Evolutionary conservation across 2,888 invertebrate genomes (phyloP).

Genomic region (Ceramica pisi): DNA sequence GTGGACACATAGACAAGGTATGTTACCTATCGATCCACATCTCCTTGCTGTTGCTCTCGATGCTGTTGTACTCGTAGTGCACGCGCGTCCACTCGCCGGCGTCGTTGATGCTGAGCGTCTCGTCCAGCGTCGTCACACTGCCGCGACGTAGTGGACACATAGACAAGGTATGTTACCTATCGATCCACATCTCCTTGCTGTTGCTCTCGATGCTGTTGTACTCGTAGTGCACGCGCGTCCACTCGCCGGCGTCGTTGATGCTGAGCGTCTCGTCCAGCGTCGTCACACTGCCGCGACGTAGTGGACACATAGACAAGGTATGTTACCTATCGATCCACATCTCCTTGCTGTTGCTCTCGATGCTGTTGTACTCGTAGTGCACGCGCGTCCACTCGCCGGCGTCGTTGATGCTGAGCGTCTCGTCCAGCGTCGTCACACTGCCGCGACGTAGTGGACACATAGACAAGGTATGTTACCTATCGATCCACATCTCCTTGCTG

Average conservation of each 20-base stretch:
- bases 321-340: slow-evolving; percentile 88
- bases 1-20: background rate
- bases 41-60: slow-evolving; percentile 78
- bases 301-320: background rate
- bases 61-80: slow-evolving; percentile 1
- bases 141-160: background rate
- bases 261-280: slow-evolving; percentile 75
- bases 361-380: slow-evolving; percentile 80
- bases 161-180: background rate
- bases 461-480: slow-evolving; percentile 75
- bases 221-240: slow-evolving; percentile 78
- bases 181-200: slow-evolving; percentile 86
- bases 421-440: slow-evolving; percentile 87
- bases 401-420: slow-evolving; percentile 87
- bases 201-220: slow-evolving; percentile 64
- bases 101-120: slow-evolving; percentile 85
- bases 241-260: slow-evolving; percentile 85
- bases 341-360: slow-evolving; percentile 81
- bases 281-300: background rate
- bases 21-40: slow-evolving; percentile 79
- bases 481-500: slow-evolving; percentile 87
- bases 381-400: slow-evolving; percentile 86
- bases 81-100: slow-evolving; percentile 86
- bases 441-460: slow-evolving; percentile 74
- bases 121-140: slow-evolving; percentile 1